Percentiles rank a stretch among this genome's conserved stretches.
phyloP scores from a whole-genome alignment of 2,888 invertebrate species.

The Cataglyphis cursor region DNA sequence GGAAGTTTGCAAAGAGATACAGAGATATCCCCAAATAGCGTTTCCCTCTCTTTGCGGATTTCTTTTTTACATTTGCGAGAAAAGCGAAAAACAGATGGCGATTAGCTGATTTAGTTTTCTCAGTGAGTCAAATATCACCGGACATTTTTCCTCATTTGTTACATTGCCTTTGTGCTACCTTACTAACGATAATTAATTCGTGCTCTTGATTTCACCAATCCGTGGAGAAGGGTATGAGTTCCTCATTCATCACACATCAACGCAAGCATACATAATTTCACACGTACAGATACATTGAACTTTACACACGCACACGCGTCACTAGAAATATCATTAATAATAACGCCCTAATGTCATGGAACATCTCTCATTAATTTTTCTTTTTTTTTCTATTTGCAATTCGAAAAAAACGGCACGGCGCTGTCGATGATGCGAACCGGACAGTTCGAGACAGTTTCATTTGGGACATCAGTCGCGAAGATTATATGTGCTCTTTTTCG shows the following conservation, averaged over 20 bases:
- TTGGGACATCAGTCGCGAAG: neutral
- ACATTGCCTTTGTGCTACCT: constrained; percentile 58
- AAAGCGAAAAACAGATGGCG: constrained; percentile 78
- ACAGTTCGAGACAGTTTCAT: constrained; percentile 2
- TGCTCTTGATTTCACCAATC: constrained; percentile 64
- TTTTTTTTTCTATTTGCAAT: constrained; percentile 64
- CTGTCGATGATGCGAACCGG: constrained; percentile 28
- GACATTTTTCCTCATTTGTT: constrained; percentile 39
- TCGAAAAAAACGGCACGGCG: constrained; percentile 68
- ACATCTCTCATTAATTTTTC: constrained; percentile 75
- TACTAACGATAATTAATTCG: constrained; percentile 62
- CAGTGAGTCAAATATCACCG: constrained; percentile 24
- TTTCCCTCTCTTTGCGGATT: constrained; percentile 63
- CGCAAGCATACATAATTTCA: constrained; percentile 20
- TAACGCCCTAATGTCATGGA: constrained; percentile 83
- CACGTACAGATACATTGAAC: neutral
- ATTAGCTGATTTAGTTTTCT: constrained; percentile 66
- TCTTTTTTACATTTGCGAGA: constrained; percentile 77
- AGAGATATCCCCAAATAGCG: constrained; percentile 2
- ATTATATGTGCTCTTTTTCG: neutral
- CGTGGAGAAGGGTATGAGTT: constrained; percentile 36
- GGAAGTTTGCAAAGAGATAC: constrained; percentile 61
- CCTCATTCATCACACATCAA: constrained; percentile 52
- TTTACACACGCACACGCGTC: constrained; percentile 60
- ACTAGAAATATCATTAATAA: constrained; percentile 71